These are phyloP conservation scores for Aplodontia rufa DNA, from an alignment of 2,113 vertebrate genomes.

Conservation along the genomic window DNA sequence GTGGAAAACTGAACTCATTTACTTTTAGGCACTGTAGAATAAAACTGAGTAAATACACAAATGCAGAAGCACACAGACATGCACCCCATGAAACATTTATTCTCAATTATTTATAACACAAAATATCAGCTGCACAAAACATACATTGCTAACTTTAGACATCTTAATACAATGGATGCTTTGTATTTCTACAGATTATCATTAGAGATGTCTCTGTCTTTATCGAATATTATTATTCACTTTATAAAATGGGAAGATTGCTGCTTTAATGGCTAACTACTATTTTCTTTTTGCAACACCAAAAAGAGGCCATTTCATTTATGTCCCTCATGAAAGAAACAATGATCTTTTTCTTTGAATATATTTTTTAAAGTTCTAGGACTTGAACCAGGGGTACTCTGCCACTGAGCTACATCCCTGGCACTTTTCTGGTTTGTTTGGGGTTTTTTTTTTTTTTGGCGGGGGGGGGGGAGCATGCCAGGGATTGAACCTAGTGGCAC, in stretches of 20 bases:
- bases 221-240: constrained; percentile 4
- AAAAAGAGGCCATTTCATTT: neutral
- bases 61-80: neutral
- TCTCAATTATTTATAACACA: constrained; percentile 24
- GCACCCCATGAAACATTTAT: neutral
- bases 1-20: constrained; percentile 28
- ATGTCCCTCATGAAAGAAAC: constrained; percentile 4
- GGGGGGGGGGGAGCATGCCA: no score
- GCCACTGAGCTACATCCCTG: no score
- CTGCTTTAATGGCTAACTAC: neutral
- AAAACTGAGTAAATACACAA: neutral
- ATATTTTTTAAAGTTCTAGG: no score
- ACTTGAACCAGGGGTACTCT: no score
- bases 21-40: neutral
- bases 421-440: no score
- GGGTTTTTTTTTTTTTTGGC: no score
- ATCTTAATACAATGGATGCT: neutral
- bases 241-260: neutral
- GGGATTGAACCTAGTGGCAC: no score
- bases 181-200: neutral
- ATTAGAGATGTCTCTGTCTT: neutral
- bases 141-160: neutral
- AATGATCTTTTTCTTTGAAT: neutral
- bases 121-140: neutral
- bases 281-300: neutral